Base-by-base conservation (phyloP, 2,888 invertebrate species). In the Gerris lacustris region DNA sequence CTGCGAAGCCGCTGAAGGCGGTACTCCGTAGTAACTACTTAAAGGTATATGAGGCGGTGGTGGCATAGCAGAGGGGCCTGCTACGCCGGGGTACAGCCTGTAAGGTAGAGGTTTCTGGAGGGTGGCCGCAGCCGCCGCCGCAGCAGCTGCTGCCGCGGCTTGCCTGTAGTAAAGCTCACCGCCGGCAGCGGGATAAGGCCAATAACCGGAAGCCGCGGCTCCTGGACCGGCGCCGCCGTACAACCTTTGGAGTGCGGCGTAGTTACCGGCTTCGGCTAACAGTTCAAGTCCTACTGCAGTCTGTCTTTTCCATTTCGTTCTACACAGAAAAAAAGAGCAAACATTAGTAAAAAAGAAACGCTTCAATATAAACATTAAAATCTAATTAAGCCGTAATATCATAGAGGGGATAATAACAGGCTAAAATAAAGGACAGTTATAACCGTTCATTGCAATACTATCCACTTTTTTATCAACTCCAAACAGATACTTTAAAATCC, bases 241-340 rank as follows among this genome's bases (percentile, higher is more conserved):
- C 74, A 98, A 84, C 74, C 97, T 87, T 83, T 97, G 97, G 79
- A 99, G 94, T n/a, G 98, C 98, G 1, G 96, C 96, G 82, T 94
- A 95, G 83, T 97, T 98, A 7, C 96, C 96, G 0, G 97, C 96
- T 81, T 99, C 99, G 4, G 96, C 95, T 71, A 99, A 83, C 63
- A 99, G 86, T 80, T 99, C 99, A 76, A 97, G 82, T 0, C 98
- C 97, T 5, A 98, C 98, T 0, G 98, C 96, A 17, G 98, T 96
- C 79, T 92, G 92, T 0, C 92, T 86, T 81, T 92, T 92, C 92
- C 92, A 92, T 82, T 92, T 92, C 71, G 92, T 92, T 80, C 92
- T 92, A 78, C 15, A 55, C 31, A 31, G 31, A 31, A 31, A 31
- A 31, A 31, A 31, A 31, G 31, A 31, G 31, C 4, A 31, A 31